These are phyloP conservation scores for Semnopithecus entellus DNA, from an alignment of 2,113 vertebrate genomes.

Conservation along the genomic window DNA sequence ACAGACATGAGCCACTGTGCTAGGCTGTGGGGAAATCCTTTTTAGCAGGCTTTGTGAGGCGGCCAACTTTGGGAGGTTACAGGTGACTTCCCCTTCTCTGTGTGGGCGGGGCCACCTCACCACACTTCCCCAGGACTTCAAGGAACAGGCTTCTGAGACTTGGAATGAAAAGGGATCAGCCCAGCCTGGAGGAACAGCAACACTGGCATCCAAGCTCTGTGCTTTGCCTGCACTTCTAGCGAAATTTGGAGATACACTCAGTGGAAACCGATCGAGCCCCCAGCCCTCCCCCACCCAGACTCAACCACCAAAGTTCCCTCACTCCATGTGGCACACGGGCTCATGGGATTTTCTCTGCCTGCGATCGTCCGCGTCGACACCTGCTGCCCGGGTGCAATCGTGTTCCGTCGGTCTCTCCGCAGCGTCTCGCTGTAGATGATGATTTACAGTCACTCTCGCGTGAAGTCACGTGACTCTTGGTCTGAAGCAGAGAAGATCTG, in stretches of 20 bases:
- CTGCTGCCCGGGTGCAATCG: not conserved
- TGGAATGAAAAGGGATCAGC: not conserved
- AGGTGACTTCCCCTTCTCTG: not conserved
- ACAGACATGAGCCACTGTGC: too few species aligned
- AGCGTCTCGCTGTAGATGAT: not conserved
- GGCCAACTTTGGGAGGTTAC: not conserved
- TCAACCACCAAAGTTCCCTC: not conserved
- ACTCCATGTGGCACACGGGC: fast-evolving
- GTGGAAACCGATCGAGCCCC: not conserved
- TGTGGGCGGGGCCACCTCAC: fast-evolving
- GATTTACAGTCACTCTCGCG: not conserved
- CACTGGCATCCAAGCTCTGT: not conserved
- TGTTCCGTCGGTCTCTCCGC: fast-evolving
- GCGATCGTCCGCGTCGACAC: fast-evolving
- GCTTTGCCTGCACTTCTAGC: not conserved
- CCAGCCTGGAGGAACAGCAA: not conserved
- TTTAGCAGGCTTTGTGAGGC: not conserved
- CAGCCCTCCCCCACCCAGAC: not conserved
- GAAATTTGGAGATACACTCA: not conserved
- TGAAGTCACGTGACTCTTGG: not conserved
- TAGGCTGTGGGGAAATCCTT: fast-evolving
- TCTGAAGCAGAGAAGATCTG: not conserved
- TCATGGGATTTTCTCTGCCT: not conserved
- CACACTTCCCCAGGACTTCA: not conserved
- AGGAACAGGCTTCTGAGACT: not conserved